These are phyloP conservation scores for Drosophila paranaensis DNA, from an alignment of 2,888 invertebrate genomes.

Conservation along the genomic window DNA sequence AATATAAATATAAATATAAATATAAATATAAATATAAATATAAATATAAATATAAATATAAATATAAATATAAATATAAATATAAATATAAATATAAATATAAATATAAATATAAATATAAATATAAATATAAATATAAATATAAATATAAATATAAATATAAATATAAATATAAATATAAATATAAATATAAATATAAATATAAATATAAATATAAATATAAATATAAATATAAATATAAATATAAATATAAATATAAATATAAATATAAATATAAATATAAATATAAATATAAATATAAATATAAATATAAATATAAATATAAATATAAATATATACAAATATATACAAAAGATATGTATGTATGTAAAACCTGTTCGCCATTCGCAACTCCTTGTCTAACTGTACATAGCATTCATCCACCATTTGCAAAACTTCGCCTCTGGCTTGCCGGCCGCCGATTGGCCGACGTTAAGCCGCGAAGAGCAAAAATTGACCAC, in stretches of 20 bases:
- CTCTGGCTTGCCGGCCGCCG: conserved; percentile 17
- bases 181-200: too few species aligned
- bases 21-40: neutral
- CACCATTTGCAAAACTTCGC: conserved; percentile 56
- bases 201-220: neutral
- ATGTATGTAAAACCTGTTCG: neutral
- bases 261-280: neutral
- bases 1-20: neutral
- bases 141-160: too few species aligned
- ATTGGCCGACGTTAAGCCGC: conserved; percentile 36
- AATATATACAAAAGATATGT: too few species aligned
- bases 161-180: neutral
- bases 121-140: neutral
- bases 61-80: too few species aligned
- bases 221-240: neutral
- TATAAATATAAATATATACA: neutral
- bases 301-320: neutral
- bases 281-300: neutral
- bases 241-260: neutral
- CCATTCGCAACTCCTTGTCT: neutral
- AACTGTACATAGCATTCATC: conserved; percentile 37
- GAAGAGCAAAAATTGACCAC: conserved; percentile 13
- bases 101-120: too few species aligned
- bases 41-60: neutral
- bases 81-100: neutral